Percentiles rank a stretch among this genome's conserved stretches.
These are phyloP conservation scores for Caenorhabditis auriculariae DNA, from an alignment of 2,888 invertebrate genomes.

Conservation along the genomic window DNA sequence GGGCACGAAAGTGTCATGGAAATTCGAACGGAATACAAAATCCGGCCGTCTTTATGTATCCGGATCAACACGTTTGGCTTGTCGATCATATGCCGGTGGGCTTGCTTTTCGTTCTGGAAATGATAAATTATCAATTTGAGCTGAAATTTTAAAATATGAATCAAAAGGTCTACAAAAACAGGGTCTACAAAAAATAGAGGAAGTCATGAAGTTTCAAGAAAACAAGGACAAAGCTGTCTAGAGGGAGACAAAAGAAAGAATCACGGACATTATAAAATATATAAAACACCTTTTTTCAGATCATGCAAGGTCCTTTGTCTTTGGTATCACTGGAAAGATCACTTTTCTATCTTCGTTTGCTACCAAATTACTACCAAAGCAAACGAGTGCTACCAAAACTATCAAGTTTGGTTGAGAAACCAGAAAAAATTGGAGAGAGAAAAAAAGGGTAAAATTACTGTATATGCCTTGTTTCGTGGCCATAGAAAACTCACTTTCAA, in stretches of 20 bases:
- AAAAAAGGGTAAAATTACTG: not conserved
- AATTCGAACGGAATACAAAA: constrained; percentile 72
- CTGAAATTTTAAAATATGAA: too few species aligned
- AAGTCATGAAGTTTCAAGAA: too few species aligned
- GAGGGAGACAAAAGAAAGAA: too few species aligned
- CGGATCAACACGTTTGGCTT: constrained; percentile 83
- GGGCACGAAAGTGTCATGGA: constrained; percentile 92
- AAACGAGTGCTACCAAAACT: too few species aligned
- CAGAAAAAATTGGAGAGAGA: not conserved
- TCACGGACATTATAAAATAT: too few species aligned
- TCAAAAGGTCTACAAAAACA: too few species aligned
- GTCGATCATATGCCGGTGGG: constrained; percentile 72
- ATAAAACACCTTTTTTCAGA: too few species aligned
- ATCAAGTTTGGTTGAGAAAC: not conserved
- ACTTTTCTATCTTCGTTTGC: too few species aligned
- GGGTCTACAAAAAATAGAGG: too few species aligned
- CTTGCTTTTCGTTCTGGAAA: constrained; percentile 93
- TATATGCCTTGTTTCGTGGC: not conserved
- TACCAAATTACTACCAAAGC: too few species aligned
- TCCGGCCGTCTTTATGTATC: constrained; percentile 76
- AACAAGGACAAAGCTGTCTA: too few species aligned
- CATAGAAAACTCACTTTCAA: not conserved
- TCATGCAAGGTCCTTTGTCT: too few species aligned
- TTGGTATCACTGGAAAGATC: not conserved
- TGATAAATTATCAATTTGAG: not conserved